These are phyloP conservation scores for Periophthalmodon schlosseri DNA, from an alignment of 2,113 vertebrate genomes.

Conservation along the genomic window DNA sequence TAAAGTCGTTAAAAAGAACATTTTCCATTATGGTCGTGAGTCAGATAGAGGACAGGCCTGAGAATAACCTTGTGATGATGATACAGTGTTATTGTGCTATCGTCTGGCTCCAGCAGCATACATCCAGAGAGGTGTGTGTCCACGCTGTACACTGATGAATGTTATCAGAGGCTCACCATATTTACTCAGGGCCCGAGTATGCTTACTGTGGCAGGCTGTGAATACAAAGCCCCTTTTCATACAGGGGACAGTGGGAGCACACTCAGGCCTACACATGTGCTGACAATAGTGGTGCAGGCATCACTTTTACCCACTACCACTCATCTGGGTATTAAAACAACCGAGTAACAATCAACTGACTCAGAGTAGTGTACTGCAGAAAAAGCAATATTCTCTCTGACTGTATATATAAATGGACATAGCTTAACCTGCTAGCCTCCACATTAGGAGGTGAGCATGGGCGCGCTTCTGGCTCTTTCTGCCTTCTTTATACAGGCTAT, in stretches of 20 bases:
- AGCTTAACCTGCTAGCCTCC: too few species aligned
- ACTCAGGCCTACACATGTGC: constrained; percentile 16
- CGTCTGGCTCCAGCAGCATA: constrained; percentile 28
- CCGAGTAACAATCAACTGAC: not conserved
- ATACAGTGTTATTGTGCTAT: constrained; percentile 34
- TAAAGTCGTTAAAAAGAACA: not conserved
- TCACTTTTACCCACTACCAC: not conserved
- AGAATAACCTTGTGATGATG: constrained; percentile 14
- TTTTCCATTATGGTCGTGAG: not conserved
- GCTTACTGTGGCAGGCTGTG: constrained; percentile 63
- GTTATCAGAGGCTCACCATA: constrained; percentile 68
- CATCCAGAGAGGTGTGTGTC: constrained; percentile 35
- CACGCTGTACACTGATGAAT: constrained; percentile 60
- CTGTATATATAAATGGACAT: too few species aligned
- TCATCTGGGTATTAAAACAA: not conserved
- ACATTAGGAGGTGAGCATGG: too few species aligned
- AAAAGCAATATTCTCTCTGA: too few species aligned
- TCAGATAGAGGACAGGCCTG: not conserved
- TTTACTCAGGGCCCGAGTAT: constrained; percentile 66
- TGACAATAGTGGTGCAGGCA: constrained; percentile 7
- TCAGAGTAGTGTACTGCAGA: too few species aligned
- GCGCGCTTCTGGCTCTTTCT: too few species aligned
- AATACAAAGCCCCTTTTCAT: constrained; percentile 58
- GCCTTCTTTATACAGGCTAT: too few species aligned
- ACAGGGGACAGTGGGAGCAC: constrained; percentile 21